Evolutionary conservation across 2,888 invertebrate genomes (phyloP).

Genomic region (Coelopa pilipes): DNA sequence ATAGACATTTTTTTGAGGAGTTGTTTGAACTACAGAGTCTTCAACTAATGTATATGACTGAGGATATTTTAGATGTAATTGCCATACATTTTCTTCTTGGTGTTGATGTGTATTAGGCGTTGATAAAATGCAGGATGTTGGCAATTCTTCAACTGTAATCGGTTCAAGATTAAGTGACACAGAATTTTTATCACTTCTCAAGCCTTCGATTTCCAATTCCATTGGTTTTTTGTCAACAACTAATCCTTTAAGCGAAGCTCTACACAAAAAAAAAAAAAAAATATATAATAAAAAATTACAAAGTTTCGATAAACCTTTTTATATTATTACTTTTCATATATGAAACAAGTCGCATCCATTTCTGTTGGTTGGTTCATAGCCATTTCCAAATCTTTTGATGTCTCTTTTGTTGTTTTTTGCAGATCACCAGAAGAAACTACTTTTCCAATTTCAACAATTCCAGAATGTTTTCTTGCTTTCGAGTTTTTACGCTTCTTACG

Average conservation of each 20-base stretch:
- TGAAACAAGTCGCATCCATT: conserved; percentile 68
- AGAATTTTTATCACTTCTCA: conserved; percentile 57
- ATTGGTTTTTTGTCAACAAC: background rate
- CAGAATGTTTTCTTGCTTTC: conserved; percentile 45
- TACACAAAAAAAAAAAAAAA: background rate
- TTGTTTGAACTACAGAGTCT: conserved; percentile 58
- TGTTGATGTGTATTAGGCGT: conserved; percentile 40
- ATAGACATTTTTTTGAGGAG: conserved; percentile 52
- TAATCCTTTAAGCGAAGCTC: background rate
- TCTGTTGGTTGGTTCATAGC: conserved; percentile 63
- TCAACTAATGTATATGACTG: conserved; percentile 46
- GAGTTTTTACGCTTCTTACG: conserved; percentile 45
- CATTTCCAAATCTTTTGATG: conserved; percentile 44
- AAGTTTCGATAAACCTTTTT: background rate
- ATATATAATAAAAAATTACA: background rate
- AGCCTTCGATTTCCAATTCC: conserved; percentile 78
- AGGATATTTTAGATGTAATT: conserved; percentile 43
- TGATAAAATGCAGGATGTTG: conserved; percentile 45
- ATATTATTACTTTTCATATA: conserved; percentile 50
- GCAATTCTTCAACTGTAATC: conserved; percentile 52
- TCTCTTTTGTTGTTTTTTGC: conserved; percentile 3
- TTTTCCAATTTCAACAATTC: conserved; percentile 65
- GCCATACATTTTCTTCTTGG: conserved; percentile 33
- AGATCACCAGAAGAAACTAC: background rate
- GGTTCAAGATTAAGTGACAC: conserved; percentile 57